Evolutionary conservation across 2,797 vertebrate genomes (phyloP).

Genomic region (Chaenodraco wilsoni): DNA sequence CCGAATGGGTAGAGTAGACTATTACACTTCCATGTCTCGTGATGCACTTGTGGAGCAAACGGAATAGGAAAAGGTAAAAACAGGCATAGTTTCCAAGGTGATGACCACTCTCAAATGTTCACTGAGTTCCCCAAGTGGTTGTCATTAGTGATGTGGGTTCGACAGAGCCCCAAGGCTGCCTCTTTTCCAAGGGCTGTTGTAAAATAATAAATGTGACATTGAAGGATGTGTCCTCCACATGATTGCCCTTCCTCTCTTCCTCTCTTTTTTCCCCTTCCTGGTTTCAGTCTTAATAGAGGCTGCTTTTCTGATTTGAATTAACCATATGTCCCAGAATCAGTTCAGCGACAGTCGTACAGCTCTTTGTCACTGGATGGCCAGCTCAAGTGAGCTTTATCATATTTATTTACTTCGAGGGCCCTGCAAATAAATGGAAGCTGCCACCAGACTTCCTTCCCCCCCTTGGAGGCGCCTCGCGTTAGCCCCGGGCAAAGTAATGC

Average conservation of each 20-base stretch:
- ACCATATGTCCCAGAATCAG: conserved; percentile 53
- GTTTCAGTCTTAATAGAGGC: conserved; percentile 28
- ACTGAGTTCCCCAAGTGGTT: conserved; percentile 49
- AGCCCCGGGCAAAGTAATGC: conserved; percentile 74
- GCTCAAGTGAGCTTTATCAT: conserved; percentile 54
- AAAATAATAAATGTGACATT: conserved; percentile 79
- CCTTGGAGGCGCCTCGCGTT: conserved; percentile 79
- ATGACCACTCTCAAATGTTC: conserved; percentile 54
- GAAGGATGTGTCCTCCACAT: conserved; percentile 76
- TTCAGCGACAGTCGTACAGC: conserved; percentile 8
- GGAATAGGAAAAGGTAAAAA: conserved; percentile 40
- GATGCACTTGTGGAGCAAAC: conserved; percentile 18
- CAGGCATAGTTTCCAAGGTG: conserved; percentile 40
- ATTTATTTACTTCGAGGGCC: conserved; percentile 76
- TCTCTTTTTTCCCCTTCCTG: conserved; percentile 18
- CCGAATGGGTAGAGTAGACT: not conserved
- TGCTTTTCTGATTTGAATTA: conserved; percentile 55
- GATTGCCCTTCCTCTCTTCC: conserved; percentile 51
- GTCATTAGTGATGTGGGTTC: conserved; percentile 58
- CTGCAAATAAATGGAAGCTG: conserved; percentile 78
- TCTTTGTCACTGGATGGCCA: conserved; percentile 50
- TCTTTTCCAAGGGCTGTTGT: conserved; percentile 66
- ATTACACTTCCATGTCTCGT: not conserved
- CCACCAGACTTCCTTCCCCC: conserved; percentile 56
- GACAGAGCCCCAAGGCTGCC: conserved; percentile 56